phyloP scores from a whole-genome alignment of 1,140 invertebrate species.

The Plutomurus gul region DNA sequence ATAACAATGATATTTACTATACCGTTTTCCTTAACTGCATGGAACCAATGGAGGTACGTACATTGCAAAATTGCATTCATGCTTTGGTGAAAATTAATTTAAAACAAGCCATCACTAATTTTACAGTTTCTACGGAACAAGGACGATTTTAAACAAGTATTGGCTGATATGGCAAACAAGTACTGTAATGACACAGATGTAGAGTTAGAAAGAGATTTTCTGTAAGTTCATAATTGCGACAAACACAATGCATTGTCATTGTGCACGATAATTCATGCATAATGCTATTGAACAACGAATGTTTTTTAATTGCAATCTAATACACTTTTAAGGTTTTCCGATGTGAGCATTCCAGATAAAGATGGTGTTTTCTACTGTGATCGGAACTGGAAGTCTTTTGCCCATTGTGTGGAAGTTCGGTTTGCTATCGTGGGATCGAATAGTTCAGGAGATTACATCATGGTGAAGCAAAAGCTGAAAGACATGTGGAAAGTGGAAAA shows the following conservation, averaged over 20 bases:
- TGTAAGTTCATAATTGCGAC: background rate
- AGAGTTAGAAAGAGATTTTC: background rate
- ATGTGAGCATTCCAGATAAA: constrained; percentile 8
- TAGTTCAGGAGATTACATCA: background rate
- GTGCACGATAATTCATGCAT: background rate
- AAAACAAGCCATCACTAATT: background rate
- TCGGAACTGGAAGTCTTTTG: background rate
- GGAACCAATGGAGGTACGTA: background rate
- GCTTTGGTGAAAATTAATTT: background rate
- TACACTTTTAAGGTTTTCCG: background rate
- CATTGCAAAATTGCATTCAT: background rate
- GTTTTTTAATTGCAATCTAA: background rate
- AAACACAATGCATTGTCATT: no score
- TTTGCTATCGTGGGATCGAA: background rate
- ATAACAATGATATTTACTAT: background rate
- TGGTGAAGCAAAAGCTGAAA: background rate
- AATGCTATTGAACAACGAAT: background rate
- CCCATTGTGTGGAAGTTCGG: background rate
- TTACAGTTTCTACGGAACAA: background rate
- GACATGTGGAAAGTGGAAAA: background rate
- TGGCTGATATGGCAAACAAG: constrained; percentile 1
- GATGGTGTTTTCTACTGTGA: constrained; percentile 14
- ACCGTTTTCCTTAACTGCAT: constrained; percentile 17
- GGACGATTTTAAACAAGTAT: background rate
- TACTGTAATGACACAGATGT: background rate